Percentiles rank a stretch among this genome's conserved stretches.
Evolutionary conservation across 2,888 invertebrate genomes (phyloP).

Genomic region (Bhutanitis thaidina): DNA sequence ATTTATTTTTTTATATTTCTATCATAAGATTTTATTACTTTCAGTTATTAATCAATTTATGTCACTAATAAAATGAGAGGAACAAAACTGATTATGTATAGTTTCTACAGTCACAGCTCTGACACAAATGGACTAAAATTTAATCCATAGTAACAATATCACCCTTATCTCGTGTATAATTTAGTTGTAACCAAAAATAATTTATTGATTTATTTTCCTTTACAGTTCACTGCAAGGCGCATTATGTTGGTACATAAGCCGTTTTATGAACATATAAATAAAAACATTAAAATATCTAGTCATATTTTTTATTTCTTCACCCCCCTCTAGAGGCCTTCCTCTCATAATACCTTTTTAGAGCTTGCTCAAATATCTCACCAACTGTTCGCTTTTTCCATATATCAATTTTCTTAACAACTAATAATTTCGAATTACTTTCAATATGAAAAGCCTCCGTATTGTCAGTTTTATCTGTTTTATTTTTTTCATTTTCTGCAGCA

Average conservation of each 20-base stretch:
- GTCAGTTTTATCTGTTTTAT: constrained; percentile 26
- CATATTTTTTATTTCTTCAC: background rate
- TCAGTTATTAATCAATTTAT: too few species aligned
- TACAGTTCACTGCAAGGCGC: constrained; percentile 81
- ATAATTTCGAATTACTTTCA: constrained; percentile 23
- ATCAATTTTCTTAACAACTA: constrained; percentile 79
- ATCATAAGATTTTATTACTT: too few species aligned
- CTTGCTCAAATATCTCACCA: constrained; percentile 86
- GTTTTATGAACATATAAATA: background rate
- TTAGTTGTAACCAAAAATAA: background rate
- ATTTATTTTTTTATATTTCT: too few species aligned
- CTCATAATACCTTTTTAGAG: constrained; percentile 86
- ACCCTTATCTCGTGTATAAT: too few species aligned
- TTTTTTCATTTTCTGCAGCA: constrained; percentile 27
- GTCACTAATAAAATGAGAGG: too few species aligned
- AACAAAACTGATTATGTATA: too few species aligned
- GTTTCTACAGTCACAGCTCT: too few species aligned
- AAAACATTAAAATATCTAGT: constrained; percentile 8
- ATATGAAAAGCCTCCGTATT: constrained; percentile 18
- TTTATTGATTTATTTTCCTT: constrained; percentile 45
- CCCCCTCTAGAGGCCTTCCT: constrained; percentile 81
- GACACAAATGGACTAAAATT: too few species aligned
- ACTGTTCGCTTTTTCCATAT: constrained; percentile 93
- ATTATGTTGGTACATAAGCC: constrained; percentile 53
- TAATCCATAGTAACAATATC: too few species aligned